Percentiles rank a stretch among this genome's conserved stretches.
Conservation (phyloP, 2,113 vertebrate genomes). For the Pterocles burchelli region DNA sequence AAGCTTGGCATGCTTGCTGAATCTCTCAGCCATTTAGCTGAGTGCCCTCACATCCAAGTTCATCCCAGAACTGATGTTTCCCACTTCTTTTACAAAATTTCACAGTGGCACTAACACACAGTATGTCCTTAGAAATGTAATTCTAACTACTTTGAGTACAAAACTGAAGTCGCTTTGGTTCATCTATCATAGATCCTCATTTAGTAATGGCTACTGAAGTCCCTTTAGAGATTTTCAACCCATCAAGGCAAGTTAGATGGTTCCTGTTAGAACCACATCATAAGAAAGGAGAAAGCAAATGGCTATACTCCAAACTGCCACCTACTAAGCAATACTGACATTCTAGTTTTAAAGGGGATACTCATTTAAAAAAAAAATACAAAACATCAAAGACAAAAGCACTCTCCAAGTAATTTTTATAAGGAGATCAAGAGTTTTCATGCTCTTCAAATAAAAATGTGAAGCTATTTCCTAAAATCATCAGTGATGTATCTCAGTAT, state of each 20-base stretch:
- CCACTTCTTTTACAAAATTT: not conserved
- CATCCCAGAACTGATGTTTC: not conserved
- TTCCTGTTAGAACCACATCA: not conserved
- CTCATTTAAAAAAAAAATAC: not conserved
- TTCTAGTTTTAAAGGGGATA: not conserved
- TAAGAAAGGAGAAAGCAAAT: not conserved
- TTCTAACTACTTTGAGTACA: not conserved
- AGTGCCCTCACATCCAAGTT: not conserved
- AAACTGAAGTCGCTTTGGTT: not conserved
- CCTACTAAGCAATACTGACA: not conserved
- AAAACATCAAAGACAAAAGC: not conserved
- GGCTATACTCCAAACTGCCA: not conserved
- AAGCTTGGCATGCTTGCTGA: not conserved
- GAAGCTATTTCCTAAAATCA: not conserved
- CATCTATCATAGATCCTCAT: not conserved
- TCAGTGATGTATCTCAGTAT: not conserved
- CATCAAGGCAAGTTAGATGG: not conserved
- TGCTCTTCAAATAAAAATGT: not conserved
- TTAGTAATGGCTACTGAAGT: not conserved
- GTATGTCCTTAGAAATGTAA: not conserved
- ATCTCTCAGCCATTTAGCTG: not conserved
- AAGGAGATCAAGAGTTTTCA: not conserved
- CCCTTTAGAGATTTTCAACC: not conserved
- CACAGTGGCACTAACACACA: not conserved
- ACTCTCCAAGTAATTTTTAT: not conserved